phyloP scores from a whole-genome alignment of 2,797 vertebrate species.

The Eidolon dupreanum region DNA sequence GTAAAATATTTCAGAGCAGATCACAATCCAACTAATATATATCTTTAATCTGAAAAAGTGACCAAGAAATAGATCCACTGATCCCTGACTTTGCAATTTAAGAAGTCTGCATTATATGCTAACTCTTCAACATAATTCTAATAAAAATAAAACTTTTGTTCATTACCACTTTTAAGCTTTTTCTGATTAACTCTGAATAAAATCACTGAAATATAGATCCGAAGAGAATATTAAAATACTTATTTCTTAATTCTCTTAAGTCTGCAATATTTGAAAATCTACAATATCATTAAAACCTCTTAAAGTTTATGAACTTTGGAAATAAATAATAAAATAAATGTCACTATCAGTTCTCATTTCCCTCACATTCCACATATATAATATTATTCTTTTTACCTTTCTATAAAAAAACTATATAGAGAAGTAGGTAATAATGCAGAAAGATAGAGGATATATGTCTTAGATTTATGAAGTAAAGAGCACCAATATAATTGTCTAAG shows the following conservation, averaged over 20 bases:
- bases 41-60: slow-evolving; percentile 63
- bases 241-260: slow-evolving; percentile 68
- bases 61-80: slow-evolving; percentile 64
- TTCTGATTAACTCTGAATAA: slow-evolving; percentile 78
- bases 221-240: slow-evolving; percentile 78
- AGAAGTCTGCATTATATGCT: slow-evolving; percentile 58
- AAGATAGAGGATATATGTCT: neutral
- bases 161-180: slow-evolving; percentile 64
- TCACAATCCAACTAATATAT: slow-evolving; percentile 57
- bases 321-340: slow-evolving; percentile 59
- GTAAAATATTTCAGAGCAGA: slow-evolving; percentile 36
- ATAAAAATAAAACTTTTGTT: slow-evolving; percentile 70
- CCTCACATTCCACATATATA: neutral
- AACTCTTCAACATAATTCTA: slow-evolving; percentile 68
- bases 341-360: neutral
- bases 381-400: neutral
- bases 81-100: slow-evolving; percentile 45
- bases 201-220: slow-evolving; percentile 73
- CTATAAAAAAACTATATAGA: neutral
- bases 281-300: slow-evolving; percentile 55
- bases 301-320: slow-evolving; percentile 61
- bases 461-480: neutral
- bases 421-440: neutral
- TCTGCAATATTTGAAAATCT: slow-evolving; percentile 65
- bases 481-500: neutral